Percentiles rank a stretch among this genome's conserved stretches.
These are phyloP conservation scores for Epistrophe grossulariae DNA, from an alignment of 2,888 invertebrate species.

Conservation along the genomic window DNA sequence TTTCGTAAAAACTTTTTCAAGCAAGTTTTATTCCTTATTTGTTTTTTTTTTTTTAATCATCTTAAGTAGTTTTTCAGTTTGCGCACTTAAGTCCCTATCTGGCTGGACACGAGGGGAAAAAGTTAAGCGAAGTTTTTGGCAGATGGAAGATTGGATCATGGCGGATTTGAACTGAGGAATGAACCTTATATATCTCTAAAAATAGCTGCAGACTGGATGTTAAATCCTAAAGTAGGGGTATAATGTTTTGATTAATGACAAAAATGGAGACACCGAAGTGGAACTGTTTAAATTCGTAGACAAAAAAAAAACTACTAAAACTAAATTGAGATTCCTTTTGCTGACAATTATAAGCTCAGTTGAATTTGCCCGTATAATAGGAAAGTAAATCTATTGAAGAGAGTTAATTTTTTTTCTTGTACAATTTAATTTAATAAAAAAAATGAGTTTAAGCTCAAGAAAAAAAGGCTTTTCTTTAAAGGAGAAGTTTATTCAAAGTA, in stretches of 20 bases:
- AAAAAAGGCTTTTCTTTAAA: not conserved
- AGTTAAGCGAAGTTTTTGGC: constrained; percentile 70
- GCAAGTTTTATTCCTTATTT: constrained; percentile 25
- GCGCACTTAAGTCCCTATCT: constrained; percentile 54
- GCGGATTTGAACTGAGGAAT: constrained; percentile 71
- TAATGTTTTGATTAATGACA: constrained; percentile 75
- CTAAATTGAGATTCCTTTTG: constrained; percentile 44
- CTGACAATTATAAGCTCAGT: constrained; percentile 61
- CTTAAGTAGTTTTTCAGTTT: constrained; percentile 72
- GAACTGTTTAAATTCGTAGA: constrained; percentile 35
- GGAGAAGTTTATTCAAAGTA: not conserved
- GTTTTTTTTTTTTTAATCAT: constrained; percentile 65
- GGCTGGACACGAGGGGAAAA: constrained; percentile 48
- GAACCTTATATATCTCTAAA: constrained; percentile 65
- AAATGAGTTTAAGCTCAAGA: not conserved
- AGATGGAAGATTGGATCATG: constrained; percentile 73
- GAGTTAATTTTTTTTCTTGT: not conserved
- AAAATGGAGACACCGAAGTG: constrained; percentile 56
- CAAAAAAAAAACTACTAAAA: constrained; percentile 29
- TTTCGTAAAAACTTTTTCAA: constrained; percentile 58
- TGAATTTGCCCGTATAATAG: not conserved
- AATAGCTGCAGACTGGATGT: constrained; percentile 64
- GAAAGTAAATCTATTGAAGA: not conserved
- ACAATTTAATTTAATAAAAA: not conserved
- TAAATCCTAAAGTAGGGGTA: constrained; percentile 70